Evolutionary conservation across 2,888 invertebrate genomes (phyloP).

Genomic region (Apamea monoglypha): DNA sequence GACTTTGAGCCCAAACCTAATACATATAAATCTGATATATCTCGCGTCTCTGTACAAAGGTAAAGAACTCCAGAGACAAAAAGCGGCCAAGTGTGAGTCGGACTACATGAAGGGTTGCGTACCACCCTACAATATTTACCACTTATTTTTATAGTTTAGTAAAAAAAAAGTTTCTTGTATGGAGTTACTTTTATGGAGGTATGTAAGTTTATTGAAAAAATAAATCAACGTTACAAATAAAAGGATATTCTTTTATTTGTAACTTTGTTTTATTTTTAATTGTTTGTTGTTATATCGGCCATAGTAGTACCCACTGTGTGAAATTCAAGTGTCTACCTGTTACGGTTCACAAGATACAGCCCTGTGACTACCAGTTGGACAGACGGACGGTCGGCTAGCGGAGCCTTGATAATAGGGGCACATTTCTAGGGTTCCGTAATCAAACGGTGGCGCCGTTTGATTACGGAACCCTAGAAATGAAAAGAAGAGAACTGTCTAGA

Average conservation of each 20-base stretch:
- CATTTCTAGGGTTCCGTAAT: too few species aligned
- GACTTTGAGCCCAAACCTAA: conserved; percentile 20
- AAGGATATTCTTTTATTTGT: too few species aligned
- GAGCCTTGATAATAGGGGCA: not conserved
- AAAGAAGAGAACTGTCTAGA: conserved; percentile 69
- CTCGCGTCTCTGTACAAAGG: conserved; percentile 25
- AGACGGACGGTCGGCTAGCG: not conserved
- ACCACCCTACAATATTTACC: not conserved
- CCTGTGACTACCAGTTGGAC: not conserved
- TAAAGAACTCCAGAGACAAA: conserved; percentile 57
- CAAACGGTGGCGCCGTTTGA: not conserved
- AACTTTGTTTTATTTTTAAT: not conserved
- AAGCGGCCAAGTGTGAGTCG: not conserved
- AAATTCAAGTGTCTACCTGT: not conserved
- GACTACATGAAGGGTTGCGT: not conserved
- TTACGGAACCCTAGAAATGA: conserved; percentile 49
- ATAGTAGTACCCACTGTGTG: not conserved
- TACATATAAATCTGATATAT: conserved; percentile 45
- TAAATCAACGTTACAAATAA: too few species aligned
- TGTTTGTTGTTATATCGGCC: not conserved
- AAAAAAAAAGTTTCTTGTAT: not conserved
- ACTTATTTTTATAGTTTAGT: not conserved
- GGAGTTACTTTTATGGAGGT: too few species aligned
- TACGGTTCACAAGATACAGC: not conserved
- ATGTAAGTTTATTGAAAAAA: too few species aligned